These are phyloP conservation scores for Crotalus tigris DNA, from an alignment of 2,113 vertebrate genomes.

Conservation along the genomic window DNA sequence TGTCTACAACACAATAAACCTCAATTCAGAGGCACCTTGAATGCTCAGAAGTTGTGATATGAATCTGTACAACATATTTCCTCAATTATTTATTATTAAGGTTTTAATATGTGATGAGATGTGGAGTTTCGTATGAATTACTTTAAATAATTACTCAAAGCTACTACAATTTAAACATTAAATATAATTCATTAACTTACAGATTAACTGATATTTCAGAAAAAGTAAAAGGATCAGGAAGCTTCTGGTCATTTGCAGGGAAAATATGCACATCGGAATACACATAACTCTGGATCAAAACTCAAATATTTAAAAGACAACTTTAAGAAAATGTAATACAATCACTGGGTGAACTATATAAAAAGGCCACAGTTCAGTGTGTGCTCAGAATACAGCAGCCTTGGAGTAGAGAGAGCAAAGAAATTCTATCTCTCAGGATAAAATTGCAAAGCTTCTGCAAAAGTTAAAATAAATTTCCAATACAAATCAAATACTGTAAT, in stretches of 20 bases:
- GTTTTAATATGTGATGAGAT: background rate
- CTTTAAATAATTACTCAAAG: background rate
- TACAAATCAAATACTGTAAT: conserved; percentile 28
- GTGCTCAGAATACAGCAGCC: rapidly evolving
- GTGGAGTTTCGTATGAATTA: background rate
- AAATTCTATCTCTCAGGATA: conserved; percentile 9
- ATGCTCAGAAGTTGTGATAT: background rate
- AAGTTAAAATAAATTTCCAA: conserved; percentile 11
- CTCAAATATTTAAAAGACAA: conserved; percentile 7
- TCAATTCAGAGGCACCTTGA: background rate
- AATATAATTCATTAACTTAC: background rate
- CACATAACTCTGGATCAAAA: background rate
- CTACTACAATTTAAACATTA: background rate
- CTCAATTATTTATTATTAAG: background rate
- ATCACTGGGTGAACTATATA: background rate
- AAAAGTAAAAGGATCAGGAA: background rate
- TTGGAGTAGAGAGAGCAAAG: conserved; percentile 18
- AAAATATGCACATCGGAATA: background rate
- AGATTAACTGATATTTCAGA: background rate
- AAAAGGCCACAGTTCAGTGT: background rate
- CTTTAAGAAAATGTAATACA: background rate
- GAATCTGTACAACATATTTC: background rate
- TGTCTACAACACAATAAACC: background rate
- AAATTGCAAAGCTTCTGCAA: conserved; percentile 5
- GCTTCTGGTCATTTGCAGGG: background rate